Conservation (phyloP, 2,888 invertebrate genomes). For the Plebejus anna region DNA sequence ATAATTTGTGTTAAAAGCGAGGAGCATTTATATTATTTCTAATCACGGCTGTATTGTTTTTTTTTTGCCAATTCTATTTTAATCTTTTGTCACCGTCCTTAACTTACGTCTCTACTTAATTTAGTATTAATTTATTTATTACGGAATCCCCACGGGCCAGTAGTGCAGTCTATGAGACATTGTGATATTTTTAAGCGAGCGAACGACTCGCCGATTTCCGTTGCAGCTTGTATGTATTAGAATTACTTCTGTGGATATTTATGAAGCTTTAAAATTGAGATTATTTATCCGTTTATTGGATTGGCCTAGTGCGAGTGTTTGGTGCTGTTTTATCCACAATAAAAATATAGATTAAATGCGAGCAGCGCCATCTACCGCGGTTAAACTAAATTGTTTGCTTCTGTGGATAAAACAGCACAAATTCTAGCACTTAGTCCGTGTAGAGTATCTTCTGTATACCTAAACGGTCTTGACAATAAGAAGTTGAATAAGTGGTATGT, state of each 20-base stretch:
- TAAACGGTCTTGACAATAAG: slow-evolving; percentile 59
- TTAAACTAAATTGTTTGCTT: background rate
- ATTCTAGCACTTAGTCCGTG: slow-evolving; percentile 25
- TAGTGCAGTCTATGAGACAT: slow-evolving; percentile 75
- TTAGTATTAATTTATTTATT: slow-evolving; percentile 72
- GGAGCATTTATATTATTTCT: slow-evolving; percentile 66
- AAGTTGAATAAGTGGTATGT: slow-evolving; percentile 45
- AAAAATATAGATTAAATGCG: background rate
- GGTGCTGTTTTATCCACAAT: slow-evolving; percentile 32
- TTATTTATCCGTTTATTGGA: slow-evolving; percentile 71
- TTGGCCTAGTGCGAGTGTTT: slow-evolving; percentile 47
- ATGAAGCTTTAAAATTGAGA: slow-evolving; percentile 76
- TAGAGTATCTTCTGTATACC: slow-evolving; percentile 10
- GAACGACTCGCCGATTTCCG: slow-evolving; percentile 43
- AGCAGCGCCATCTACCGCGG: background rate
- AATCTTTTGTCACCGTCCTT: slow-evolving; percentile 67
- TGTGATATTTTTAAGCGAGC: slow-evolving; percentile 65
- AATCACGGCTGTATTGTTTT: slow-evolving; percentile 58
- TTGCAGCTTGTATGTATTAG: slow-evolving; percentile 50
- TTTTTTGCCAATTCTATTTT: slow-evolving; percentile 50
- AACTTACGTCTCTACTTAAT: slow-evolving; percentile 74
- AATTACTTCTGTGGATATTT: slow-evolving; percentile 42
- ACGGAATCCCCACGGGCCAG: slow-evolving; percentile 70
- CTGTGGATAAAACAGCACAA: slow-evolving; percentile 25
- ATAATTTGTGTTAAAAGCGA: slow-evolving; percentile 50